These are phyloP conservation scores for Bursaphelenchus mucronatus DNA, from an alignment of 1,140 invertebrate genomes.

Conservation along the genomic window DNA sequence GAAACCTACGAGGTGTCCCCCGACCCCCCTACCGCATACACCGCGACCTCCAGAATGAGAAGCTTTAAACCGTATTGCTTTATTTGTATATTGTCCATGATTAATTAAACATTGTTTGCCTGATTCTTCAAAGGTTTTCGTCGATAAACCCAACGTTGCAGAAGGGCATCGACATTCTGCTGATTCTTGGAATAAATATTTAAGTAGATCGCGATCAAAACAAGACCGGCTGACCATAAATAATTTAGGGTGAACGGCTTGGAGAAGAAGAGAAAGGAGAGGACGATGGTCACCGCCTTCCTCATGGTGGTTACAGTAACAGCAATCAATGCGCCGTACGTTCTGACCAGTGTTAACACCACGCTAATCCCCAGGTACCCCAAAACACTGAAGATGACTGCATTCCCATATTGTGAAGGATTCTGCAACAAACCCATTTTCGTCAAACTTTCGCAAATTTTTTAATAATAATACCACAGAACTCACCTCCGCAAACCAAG, in stretches of 20 bases:
- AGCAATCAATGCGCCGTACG: constrained; percentile 76
- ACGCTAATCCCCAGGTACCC: constrained; percentile 88
- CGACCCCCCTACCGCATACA: constrained; percentile 29
- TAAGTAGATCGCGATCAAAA: constrained; percentile 81
- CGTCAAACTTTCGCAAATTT: neutral
- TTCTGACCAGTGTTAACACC: constrained; percentile 77
- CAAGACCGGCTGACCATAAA: constrained; percentile 80
- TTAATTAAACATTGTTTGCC: neutral
- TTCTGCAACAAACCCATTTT: constrained; percentile 63
- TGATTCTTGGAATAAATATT: constrained; percentile 73
- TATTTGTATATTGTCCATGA: constrained; percentile 9
- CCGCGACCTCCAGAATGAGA: constrained; percentile 37
- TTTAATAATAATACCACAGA: constrained; percentile 9
- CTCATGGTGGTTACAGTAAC: constrained; percentile 74
- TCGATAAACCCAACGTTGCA: constrained; percentile 20
- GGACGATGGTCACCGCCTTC: constrained; percentile 83
- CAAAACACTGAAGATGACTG: constrained; percentile 76
- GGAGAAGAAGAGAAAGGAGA: constrained; percentile 86
- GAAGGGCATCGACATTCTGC: constrained; percentile 55
- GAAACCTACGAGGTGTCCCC: neutral
- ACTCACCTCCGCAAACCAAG: constrained; percentile 74
- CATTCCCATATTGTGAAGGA: constrained; percentile 75
- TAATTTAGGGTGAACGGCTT: constrained; percentile 90
- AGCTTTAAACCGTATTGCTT: constrained; percentile 10
- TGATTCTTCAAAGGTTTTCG: neutral